Evolutionary conservation across 2,113 vertebrate species (phyloP).

Genomic region (Suricata suricatta): DNA sequence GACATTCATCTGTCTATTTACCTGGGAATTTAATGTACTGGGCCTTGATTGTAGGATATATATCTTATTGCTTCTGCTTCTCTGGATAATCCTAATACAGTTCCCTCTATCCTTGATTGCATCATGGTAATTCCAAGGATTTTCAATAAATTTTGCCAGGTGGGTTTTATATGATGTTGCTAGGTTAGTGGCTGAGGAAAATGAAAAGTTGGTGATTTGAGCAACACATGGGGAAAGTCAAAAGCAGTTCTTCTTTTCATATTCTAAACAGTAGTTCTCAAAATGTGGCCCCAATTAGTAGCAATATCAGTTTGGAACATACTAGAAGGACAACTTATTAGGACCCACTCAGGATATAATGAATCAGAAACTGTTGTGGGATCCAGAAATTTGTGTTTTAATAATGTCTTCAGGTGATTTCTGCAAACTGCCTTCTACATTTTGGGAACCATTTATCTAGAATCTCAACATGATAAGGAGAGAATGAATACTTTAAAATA

Average conservation of each 20-base stretch:
- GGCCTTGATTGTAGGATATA: not conserved
- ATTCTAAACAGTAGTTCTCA: not conserved
- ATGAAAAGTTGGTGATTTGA: not conserved
- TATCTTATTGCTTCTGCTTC: not conserved
- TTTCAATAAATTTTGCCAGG: not conserved
- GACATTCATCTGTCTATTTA: not conserved
- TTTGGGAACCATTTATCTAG: constrained; percentile 5
- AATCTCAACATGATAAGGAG: not conserved
- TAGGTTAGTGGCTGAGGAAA: not conserved
- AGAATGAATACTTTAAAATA: constrained; percentile 33
- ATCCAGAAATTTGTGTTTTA: not conserved
- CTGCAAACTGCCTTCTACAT: not conserved
- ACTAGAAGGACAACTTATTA: not conserved
- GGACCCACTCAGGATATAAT: not conserved
- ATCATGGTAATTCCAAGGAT: not conserved
- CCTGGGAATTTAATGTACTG: not conserved
- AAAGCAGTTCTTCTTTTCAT: not conserved
- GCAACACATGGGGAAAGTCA: not conserved
- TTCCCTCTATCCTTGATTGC: not conserved
- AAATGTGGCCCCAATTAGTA: not conserved
- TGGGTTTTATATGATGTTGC: not conserved
- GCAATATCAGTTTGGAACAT: not conserved
- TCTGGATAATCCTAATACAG: not conserved
- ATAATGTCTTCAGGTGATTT: not conserved
- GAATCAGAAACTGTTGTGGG: not conserved